Conservation (phyloP, 2,113 vertebrate species). For the Nymphicus hollandicus region DNA sequence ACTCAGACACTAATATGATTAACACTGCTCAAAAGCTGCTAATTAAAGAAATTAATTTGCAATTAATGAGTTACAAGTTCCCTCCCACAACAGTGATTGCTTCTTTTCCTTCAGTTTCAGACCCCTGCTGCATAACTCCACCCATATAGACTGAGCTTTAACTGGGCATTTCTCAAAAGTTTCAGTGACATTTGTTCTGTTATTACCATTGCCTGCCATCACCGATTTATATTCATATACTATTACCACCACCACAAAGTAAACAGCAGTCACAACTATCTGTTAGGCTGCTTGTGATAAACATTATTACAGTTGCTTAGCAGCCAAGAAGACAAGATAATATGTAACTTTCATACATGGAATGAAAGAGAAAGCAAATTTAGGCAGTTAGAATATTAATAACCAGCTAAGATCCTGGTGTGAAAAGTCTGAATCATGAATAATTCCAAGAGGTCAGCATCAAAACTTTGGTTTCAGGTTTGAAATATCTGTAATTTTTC, state of each 20-base stretch:
- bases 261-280: background rate
- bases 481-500: background rate
- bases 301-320: background rate
- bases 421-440: background rate
- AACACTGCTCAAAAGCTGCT: background rate
- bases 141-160: background rate
- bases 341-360: background rate
- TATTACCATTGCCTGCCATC: background rate
- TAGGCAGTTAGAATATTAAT: background rate
- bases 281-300: background rate
- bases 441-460: background rate
- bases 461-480: background rate
- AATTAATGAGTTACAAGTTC: background rate
- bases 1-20: background rate
- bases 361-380: background rate
- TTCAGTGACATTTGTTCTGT: background rate
- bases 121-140: background rate
- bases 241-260: background rate
- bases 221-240: background rate
- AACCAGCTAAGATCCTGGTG: background rate
- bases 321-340: background rate
- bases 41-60: conserved; percentile 11
- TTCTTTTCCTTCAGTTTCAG: background rate
- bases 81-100: background rate
- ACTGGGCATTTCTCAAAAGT: background rate